Base-by-base conservation (phyloP, 2,113 vertebrate species). In the Campylorhamphus procurvoides region DNA sequence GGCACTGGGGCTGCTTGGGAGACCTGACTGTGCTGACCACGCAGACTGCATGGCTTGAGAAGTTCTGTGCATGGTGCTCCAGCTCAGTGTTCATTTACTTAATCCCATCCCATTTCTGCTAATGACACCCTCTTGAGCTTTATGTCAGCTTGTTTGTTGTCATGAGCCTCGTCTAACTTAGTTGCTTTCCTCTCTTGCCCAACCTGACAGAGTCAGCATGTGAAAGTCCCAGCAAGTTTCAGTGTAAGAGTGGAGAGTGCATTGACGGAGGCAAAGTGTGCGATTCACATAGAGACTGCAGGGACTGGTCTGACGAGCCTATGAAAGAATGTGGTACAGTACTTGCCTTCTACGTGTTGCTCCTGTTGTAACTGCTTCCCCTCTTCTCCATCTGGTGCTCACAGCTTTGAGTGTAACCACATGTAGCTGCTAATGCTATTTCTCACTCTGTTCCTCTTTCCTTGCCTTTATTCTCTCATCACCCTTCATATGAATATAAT, bases 261-360 rank as follows among this genome's bases (percentile, higher is more conserved):
- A 99, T 99, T 84, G 99, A 99, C 97, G 98, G 98, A 98, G 97
- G 96, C 97, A 99, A 99, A 98, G 99, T 99, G 98, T 99, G 99
- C 84, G 99, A 99, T 97, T 98, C 98, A 52, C 98, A 98, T 82
- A 99, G 98, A 94, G 99, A 99, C 98, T 99, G 99, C 98, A 98
- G 98, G 94, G 99, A 99, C 97, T 99, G 99, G 99, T 99, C 99
- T 40, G 99, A 99, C 91, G 99, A 99, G 93, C 99, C 99, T 78
- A 96, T 98, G 96, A 99, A 99, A 97, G 99, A 99, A 96, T 99
- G 99, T 88, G 99, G 99, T 99, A 98, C 98, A 98, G 97, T 95
- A 97, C 97, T 97, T 92, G 89, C 93, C 92, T 97, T 97, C 96
- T 96, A 96, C 56, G 46, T 97, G 95, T 96, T 94, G 91, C 93